These are phyloP conservation scores for Tenthredo distinguenda DNA, from an alignment of 2,888 invertebrate genomes.

Conservation along the genomic window DNA sequence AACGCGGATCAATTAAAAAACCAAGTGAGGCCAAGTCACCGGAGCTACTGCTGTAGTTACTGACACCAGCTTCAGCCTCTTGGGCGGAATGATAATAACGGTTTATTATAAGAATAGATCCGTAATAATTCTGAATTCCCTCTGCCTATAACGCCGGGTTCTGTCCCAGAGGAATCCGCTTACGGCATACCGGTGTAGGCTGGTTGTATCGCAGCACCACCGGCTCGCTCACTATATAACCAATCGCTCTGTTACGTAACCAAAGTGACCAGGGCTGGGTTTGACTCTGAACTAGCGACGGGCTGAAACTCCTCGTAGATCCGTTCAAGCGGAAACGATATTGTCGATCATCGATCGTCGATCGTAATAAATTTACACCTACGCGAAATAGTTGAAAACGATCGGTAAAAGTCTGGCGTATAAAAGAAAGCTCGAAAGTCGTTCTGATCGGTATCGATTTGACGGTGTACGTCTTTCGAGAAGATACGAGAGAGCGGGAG, in stretches of 20 bases:
- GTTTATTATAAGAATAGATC: conserved; percentile 48
- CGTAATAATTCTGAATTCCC: conserved; percentile 51
- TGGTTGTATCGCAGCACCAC: conserved; percentile 59
- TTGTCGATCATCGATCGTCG: conserved; percentile 6
- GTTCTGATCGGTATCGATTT: not conserved
- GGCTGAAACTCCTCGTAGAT: conserved; percentile 65
- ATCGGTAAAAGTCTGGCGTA: not conserved
- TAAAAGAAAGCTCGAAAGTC: not conserved
- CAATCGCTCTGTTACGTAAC: conserved; percentile 68
- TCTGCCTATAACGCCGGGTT: not conserved
- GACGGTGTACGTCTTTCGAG: not conserved
- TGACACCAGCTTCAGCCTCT: conserved; percentile 5
- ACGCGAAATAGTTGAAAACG: not conserved
- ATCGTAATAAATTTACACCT: not conserved
- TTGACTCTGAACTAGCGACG: conserved; percentile 66
- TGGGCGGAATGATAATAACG: conserved; percentile 40
- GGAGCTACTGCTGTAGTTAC: not conserved
- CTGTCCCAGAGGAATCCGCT: conserved; percentile 62
- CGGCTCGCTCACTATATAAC: conserved; percentile 51
- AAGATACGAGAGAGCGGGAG: not conserved
- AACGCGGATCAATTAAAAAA: conserved; percentile 57
- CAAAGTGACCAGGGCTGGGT: conserved; percentile 59
- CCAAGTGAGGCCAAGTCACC: not conserved
- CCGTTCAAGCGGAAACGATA: conserved; percentile 45
- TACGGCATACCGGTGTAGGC: conserved; percentile 58